Evolutionary conservation across 2,888 invertebrate species (phyloP).

Genomic region (Cheiracanthium punctorium): DNA sequence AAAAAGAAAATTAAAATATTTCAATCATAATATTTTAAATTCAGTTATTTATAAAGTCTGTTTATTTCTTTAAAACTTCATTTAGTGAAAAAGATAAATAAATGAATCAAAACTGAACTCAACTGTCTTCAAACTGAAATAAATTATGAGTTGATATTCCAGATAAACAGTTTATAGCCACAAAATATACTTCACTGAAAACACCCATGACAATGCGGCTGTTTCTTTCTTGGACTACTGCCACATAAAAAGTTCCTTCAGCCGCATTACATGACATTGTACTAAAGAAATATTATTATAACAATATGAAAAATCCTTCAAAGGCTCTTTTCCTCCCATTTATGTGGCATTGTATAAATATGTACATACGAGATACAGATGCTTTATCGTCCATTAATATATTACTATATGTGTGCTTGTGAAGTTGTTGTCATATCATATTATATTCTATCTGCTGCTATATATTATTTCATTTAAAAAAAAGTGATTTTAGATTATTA

Average conservation of each 20-base stretch:
- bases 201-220: constrained; percentile 1
- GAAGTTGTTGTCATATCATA: constrained; percentile 61
- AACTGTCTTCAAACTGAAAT: too few relatives aligned
- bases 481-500: constrained; percentile 20
- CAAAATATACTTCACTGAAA: too few relatives aligned
- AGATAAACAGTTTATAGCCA: too few relatives aligned
- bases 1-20: too few relatives aligned
- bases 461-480: constrained; percentile 48
- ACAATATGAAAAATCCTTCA: not conserved
- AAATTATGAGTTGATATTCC: too few relatives aligned
- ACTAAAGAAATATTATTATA: not conserved
- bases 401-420: constrained; percentile 54
- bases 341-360: constrained; percentile 48
- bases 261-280: not conserved
- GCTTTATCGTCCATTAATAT: constrained; percentile 67
- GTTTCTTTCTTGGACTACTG: not conserved
- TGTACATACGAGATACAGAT: constrained; percentile 55
- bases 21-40: too few relatives aligned
- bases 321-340: not conserved
- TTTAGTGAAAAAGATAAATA: too few relatives aligned
- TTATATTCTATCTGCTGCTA: constrained; percentile 51
- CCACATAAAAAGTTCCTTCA: constrained; percentile 34
- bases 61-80: too few relatives aligned
- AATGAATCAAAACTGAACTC: too few relatives aligned
- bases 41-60: too few relatives aligned